Percentiles rank a stretch among this genome's conserved stretches.
These are phyloP conservation scores for Pelobates cultripes DNA, from an alignment of 2,797 vertebrate genomes.

Conservation along the genomic window DNA sequence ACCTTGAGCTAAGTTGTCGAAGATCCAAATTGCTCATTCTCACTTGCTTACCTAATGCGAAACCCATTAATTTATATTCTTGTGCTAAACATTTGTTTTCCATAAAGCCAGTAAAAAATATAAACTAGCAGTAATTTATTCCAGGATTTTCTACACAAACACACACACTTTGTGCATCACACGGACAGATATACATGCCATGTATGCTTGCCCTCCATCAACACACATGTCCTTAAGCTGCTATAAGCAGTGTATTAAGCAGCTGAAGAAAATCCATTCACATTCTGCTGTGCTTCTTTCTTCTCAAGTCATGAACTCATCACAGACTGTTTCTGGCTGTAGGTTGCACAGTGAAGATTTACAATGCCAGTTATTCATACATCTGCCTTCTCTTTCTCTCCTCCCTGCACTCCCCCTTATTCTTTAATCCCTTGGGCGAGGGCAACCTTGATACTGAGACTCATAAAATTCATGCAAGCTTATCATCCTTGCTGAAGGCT, in stretches of 20 bases:
- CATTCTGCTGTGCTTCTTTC: constrained; percentile 81
- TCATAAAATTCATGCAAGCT: constrained; percentile 88
- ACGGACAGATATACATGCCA: constrained; percentile 54
- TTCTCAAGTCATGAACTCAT: constrained; percentile 86
- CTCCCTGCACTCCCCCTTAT: constrained; percentile 67
- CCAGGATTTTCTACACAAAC: constrained; percentile 4
- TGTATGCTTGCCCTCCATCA: constrained; percentile 61
- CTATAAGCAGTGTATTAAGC: constrained; percentile 94
- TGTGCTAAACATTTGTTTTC: constrained; percentile 81
- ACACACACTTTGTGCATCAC: constrained; percentile 36
- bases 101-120: constrained; percentile 65
- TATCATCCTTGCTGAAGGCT: constrained; percentile 86
- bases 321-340: constrained; percentile 85
- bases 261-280: constrained; percentile 88
- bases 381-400: constrained; percentile 75
- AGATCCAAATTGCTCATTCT: constrained; percentile 92
- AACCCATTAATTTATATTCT: constrained; percentile 87
- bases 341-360: constrained; percentile 94
- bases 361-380: constrained; percentile 91
- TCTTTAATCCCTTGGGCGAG: constrained; percentile 83
- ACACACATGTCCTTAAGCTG: constrained; percentile 75
- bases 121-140: constrained; percentile 79
- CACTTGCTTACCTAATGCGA: constrained; percentile 91
- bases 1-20: constrained; percentile 86
- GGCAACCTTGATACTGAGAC: constrained; percentile 88